Base-by-base conservation (phyloP, 1,140 invertebrate genomes). In the Nymphalis io region DNA sequence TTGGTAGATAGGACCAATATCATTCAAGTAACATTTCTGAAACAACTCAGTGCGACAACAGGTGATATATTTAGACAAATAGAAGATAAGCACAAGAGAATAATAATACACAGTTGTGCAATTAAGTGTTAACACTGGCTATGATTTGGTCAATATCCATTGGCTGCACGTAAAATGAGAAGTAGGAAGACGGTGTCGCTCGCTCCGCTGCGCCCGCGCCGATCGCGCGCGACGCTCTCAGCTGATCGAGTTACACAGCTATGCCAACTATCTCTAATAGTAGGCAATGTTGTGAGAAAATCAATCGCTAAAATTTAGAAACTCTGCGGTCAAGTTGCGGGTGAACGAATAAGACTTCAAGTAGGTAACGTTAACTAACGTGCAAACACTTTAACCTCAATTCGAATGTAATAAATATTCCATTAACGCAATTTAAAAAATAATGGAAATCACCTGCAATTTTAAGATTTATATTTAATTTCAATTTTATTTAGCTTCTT, bases 171-270 rank as follows among this genome's bases (percentile, higher is more conserved):
- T 87, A 87, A 89, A 80, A 62, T 79, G 84, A 89, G 84, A 85
- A 83, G 83, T 87, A 85, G 87, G 84, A 88, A 86, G 83, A 78
- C 76, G 76, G 78, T 79, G 79, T 84, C 80, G 73, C 73, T 81
- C 83, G 85, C 68, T 83, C 76, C 73, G 80, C 55, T 89, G 85
- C 81, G 73, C 79, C 72, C 70, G 78, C 82, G 77, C 75, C 82
- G 76, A 73, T 71, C 68, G 72, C 73, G 67, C 74, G 72, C 70
- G 64, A 72, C 72, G 71, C 74, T 88, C 85, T 87, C 87, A 88
- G 85, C 65, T 67, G 82, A 82, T 88, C 76, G 68, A 62, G 78
- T 88, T 88, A 84, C 76, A 73, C 18, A 70, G 64, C 72, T 77
- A 83, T 80, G 75, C 79, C 75, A 80, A 76, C 75, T 70, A 81